Evolutionary conservation across 92 coral and sea anemone genomes (phyloP), one percentile per base, ranked within the genome.

Genomic region (Phenganax stokvisi): DNA sequence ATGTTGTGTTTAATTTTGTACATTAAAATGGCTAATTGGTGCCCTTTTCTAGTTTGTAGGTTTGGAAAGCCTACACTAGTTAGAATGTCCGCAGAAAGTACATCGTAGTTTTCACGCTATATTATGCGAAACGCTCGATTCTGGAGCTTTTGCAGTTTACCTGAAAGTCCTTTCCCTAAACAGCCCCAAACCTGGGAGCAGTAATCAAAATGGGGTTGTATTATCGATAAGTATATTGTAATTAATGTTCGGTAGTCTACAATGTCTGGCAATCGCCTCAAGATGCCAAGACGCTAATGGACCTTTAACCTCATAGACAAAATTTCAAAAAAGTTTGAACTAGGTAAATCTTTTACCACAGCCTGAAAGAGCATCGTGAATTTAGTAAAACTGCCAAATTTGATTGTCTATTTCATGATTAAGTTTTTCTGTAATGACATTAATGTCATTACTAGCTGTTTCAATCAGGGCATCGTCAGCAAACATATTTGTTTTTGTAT

Each of bases 381-480:
- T 20, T 20, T 20, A 20, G 25, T 20, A 20, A 20, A 20, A 20
- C 25, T 20, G 25, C 25, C 25, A 20, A 20, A 20, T 20, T 20
- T 20, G 25, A 20, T 20, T 20, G 25, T 20, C 25, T 20, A 20
- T 20, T 20, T 20, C 25, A 20, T 20, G 25, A 57, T 87, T 84
- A 64, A 79, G 75, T 13, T 78, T 68, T 12, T 68, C 64, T 65
- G 51, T 56, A 13, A 74, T 54, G 8, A 5, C 8, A 17, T 74
- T 74, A 6, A 74, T 74, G 13, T 74, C 65, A 1, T 13, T 56
- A 74, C 10, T 56, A 53, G 79, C 16, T 54, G 79, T 74, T 15
- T 3, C 57, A 17, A 74, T 74, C 56, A 54, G 79, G 57, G 79
- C 56, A 30, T 74, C 79, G 29, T 74, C 65, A 12, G 79, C 63